phyloP scores from a whole-genome alignment of 30 jellyfish, hydroid and myxozoan species.

The Nemopilema nomurai region DNA sequence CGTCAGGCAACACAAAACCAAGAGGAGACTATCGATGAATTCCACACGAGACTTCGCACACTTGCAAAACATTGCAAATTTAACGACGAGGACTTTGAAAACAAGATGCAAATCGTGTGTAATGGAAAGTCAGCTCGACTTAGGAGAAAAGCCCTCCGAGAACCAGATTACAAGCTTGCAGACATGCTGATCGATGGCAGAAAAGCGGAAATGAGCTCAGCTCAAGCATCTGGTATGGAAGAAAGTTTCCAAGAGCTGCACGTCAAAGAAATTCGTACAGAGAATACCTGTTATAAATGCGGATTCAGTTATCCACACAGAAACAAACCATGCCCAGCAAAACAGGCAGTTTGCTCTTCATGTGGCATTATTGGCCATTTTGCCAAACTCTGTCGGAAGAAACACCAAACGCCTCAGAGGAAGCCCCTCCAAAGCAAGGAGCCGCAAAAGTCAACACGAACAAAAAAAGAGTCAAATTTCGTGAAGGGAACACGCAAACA shows the following conservation, averaged over 20 bases:
- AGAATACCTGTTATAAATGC: constrained; percentile 42
- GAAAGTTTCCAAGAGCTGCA: constrained; percentile 51
- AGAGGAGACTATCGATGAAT: constrained; percentile 37
- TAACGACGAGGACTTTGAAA: constrained; percentile 38
- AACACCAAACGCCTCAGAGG: constrained; percentile 42
- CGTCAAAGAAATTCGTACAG: constrained; percentile 30
- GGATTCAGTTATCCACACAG: constrained; percentile 57
- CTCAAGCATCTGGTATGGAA: constrained; percentile 66
- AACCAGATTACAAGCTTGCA: constrained; percentile 24
- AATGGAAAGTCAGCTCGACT: constrained; percentile 49
- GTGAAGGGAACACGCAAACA: constrained; percentile 29
- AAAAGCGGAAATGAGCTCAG: constrained; percentile 59
- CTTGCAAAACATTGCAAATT: constrained; percentile 51
- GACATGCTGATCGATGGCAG: constrained; percentile 61
- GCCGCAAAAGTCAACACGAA: constrained; percentile 27
- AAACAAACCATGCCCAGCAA: constrained; percentile 51
- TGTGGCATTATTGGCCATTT: constrained; percentile 53
- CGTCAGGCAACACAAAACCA: constrained; percentile 34
- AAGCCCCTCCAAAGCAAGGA: constrained; percentile 23
- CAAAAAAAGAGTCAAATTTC: constrained; percentile 33
- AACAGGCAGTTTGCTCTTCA: constrained; percentile 49
- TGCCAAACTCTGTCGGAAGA: constrained; percentile 38
- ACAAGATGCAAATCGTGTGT: constrained; percentile 43
- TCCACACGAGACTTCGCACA: constrained; percentile 28
- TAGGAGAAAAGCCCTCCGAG: constrained; percentile 47